A percentile compares a stretch with the other conserved stretches of the same genome.
Evolutionary conservation across 1,140 invertebrate species (phyloP).

Genomic region (Bombus soroeensis): DNA sequence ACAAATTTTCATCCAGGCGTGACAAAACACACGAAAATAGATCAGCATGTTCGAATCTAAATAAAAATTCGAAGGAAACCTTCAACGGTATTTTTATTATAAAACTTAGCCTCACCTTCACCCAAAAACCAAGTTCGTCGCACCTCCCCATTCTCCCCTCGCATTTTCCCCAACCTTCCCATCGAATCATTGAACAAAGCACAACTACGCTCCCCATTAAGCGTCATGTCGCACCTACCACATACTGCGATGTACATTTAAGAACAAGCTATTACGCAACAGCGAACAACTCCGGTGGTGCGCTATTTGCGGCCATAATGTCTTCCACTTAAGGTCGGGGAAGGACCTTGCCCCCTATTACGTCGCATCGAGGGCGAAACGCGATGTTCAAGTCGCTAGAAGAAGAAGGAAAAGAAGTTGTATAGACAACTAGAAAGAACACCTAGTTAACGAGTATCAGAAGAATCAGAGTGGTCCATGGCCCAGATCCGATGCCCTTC

Average conservation of each 20-base stretch:
- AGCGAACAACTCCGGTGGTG: background rate
- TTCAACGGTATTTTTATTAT: background rate
- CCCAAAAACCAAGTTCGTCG: background rate
- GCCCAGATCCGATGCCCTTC: constrained; percentile 79
- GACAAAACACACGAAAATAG: background rate
- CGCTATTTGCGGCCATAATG: background rate
- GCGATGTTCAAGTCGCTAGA: constrained; percentile 59
- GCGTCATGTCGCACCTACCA: background rate
- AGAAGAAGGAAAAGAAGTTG: constrained; percentile 50
- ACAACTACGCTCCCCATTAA: constrained; percentile 3
- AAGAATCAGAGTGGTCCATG: constrained; percentile 74
- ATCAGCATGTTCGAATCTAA: background rate
- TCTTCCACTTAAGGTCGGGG: constrained; percentile 61
- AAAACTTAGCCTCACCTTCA: background rate
- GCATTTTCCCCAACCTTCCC: background rate
- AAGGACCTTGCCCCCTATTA: constrained; percentile 78
- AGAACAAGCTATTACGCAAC: constrained; percentile 28
- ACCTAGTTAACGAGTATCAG: constrained; percentile 46
- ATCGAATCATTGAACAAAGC: background rate
- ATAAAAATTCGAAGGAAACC: background rate
- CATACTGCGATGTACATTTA: constrained; percentile 44
- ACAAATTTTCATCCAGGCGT: too few species aligned
- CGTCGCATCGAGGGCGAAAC: constrained; percentile 48
- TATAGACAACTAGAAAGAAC: constrained; percentile 63
- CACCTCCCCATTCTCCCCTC: background rate